These are phyloP conservation scores for Eucidaris tribuloides DNA, from an alignment of 35 echinoderm and acorn worm genomes.

Conservation along the genomic window DNA sequence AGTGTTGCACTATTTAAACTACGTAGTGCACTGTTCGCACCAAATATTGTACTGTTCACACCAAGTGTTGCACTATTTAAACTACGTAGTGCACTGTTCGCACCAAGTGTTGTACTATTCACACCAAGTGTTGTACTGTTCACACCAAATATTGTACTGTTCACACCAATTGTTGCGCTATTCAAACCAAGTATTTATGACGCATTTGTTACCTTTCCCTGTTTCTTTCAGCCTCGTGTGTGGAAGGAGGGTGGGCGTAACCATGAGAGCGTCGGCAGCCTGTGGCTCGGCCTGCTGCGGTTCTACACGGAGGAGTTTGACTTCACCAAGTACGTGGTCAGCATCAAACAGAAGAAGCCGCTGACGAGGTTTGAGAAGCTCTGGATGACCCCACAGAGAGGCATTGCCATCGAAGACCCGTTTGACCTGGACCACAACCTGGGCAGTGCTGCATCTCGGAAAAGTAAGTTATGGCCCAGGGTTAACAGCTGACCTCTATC, in stretches of 20 bases:
- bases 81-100: no score
- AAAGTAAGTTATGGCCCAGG: constrained; percentile 61
- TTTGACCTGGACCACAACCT: constrained; percentile 96
- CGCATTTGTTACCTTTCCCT: neutral
- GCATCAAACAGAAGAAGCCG: constrained; percentile 61
- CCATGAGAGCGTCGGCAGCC: constrained; percentile 43
- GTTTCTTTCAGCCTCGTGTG: constrained; percentile 22
- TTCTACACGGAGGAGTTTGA: constrained; percentile 96
- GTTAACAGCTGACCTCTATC: neutral
- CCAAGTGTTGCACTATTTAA: no score
- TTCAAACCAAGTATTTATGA: no score
- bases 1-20: no score
- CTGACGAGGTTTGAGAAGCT: constrained; percentile 95
- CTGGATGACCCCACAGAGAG: constrained; percentile 59
- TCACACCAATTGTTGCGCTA: no score
- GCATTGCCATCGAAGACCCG: constrained; percentile 89
- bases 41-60: no score
- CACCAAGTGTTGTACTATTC: no score
- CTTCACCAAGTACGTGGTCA: constrained; percentile 75
- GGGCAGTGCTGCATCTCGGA: constrained; percentile 76
- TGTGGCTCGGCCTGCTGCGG: constrained; percentile 82
- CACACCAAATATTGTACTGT: no score
- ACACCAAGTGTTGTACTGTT: no score
- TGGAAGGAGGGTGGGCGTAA: constrained; percentile 65
- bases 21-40: no score